Evolutionary conservation across 35 echinoderm and acorn worm species (phyloP).

Genomic region (Hemicentrotus pulcherrimus): DNA sequence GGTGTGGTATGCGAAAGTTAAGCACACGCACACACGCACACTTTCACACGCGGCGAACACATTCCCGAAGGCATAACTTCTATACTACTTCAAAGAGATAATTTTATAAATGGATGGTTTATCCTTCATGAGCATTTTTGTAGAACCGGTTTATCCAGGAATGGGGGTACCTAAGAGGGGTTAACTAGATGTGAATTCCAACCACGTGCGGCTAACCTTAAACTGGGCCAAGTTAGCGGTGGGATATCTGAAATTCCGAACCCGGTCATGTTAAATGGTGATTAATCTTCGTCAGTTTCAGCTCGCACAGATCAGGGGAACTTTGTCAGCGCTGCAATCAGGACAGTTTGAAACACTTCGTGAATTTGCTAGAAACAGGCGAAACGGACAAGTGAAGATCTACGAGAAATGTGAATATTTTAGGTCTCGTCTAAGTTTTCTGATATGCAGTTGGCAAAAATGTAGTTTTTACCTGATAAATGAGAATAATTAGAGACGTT

Average conservation of each 20-base stretch:
- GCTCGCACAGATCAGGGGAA: not conserved
- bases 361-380: not conserved
- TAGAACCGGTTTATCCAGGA: not conserved
- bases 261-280: slow-evolving; percentile 38
- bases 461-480: not conserved
- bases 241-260: slow-evolving; percentile 31
- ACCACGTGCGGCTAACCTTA: slow-evolving; percentile 18
- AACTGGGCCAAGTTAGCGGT: slow-evolving; percentile 41
- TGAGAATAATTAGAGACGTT: not conserved
- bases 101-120: not conserved
- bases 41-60: not conserved
- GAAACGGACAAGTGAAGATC: not conserved
- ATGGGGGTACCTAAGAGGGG: slow-evolving; percentile 15
- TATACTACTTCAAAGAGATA: not conserved
- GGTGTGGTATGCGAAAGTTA: not conserved
- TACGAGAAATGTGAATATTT: not conserved
- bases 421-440: not conserved
- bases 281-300: slow-evolving; percentile 29
- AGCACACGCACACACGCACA: not conserved
- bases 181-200: slow-evolving; percentile 19
- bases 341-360: not conserved
- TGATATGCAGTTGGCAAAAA: not conserved
- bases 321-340: not conserved
- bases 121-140: not conserved
- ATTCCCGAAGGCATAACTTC: not conserved